Percentiles rank a stretch among this genome's conserved stretches.
Evolutionary conservation across 1,140 invertebrate genomes (phyloP).

Genomic region (Dendroctonus valens): DNA sequence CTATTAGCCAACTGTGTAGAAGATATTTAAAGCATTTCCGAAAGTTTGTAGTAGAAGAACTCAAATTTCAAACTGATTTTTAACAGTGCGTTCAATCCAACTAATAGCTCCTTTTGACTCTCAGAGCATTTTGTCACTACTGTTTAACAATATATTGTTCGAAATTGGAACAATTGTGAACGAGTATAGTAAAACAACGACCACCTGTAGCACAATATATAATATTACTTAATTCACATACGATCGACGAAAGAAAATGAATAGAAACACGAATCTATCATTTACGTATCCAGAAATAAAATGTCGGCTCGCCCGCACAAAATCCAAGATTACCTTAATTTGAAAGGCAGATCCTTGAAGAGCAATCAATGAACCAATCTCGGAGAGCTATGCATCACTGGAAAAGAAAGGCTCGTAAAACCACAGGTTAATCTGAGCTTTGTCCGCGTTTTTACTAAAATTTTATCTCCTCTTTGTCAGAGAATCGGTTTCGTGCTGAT

Average conservation of each 20-base stretch:
- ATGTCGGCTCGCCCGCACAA: neutral
- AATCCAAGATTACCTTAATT: slow-evolving; percentile 15
- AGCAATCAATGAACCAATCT: slow-evolving; percentile 21
- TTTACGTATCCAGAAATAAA: neutral
- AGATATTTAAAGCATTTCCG: too few species aligned
- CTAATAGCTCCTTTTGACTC: too few species aligned
- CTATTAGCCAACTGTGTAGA: too few species aligned
- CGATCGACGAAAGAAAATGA: neutral
- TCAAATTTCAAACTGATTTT: too few species aligned
- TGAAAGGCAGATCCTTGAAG: slow-evolving; percentile 15
- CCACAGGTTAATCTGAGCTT: slow-evolving; percentile 7
- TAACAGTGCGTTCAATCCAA: too few species aligned
- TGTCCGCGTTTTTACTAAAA: slow-evolving; percentile 12
- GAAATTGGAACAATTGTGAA: too few species aligned
- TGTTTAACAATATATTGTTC: too few species aligned
- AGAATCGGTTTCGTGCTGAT: slow-evolving; percentile 4
- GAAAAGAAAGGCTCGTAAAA: slow-evolving; percentile 7
- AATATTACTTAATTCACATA: too few species aligned
- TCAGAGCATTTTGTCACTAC: too few species aligned
- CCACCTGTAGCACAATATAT: too few species aligned
- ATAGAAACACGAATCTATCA: neutral
- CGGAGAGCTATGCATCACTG: slow-evolving; percentile 9
- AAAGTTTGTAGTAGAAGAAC: too few species aligned
- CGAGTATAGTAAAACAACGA: too few species aligned
- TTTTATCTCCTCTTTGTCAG: slow-evolving; percentile 10